These are phyloP conservation scores for Ancistrus triradiatus DNA, from an alignment of 2,113 vertebrate genomes.

Conservation along the genomic window DNA sequence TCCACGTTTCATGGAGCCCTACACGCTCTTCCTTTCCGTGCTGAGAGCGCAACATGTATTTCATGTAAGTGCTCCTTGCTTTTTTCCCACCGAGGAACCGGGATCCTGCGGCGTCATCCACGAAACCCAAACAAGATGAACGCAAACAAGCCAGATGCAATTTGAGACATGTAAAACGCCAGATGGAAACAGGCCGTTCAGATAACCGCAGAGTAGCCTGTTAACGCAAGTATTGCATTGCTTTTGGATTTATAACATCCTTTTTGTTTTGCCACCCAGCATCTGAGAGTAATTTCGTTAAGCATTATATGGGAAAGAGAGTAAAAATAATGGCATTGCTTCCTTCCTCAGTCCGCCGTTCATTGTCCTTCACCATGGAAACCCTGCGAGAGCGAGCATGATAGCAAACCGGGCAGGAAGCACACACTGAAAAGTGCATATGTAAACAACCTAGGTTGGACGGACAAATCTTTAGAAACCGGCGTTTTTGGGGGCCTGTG, in stretches of 20 bases:
- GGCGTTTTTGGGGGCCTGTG: background rate
- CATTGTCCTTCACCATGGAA: conserved; percentile 55
- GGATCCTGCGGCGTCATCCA: conserved; percentile 4
- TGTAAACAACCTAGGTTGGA: conserved; percentile 36
- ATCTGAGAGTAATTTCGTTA: background rate
- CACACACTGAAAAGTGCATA: conserved; percentile 17
- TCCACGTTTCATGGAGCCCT: background rate
- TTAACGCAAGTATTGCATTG: background rate
- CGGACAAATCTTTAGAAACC: background rate
- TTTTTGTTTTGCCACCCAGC: background rate
- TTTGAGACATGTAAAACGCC: too few species aligned
- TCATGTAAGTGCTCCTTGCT: conserved; percentile 23
- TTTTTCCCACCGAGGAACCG: background rate
- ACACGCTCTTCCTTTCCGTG: background rate
- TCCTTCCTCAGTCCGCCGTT: conserved; percentile 31
- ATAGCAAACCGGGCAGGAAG: conserved; percentile 32
- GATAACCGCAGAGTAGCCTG: background rate
- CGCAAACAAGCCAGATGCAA: background rate
- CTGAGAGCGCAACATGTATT: conserved; percentile 59
- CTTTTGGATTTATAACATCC: background rate
- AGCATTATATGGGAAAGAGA: conserved; percentile 5
- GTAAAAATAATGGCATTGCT: conserved; percentile 1
- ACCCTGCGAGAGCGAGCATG: conserved; percentile 37
- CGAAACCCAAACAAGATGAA: conserved; percentile 17
- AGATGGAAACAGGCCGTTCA: conserved; percentile 24